Base-by-base conservation (phyloP, 23 tunicate species). In the Styela clava region DNA sequence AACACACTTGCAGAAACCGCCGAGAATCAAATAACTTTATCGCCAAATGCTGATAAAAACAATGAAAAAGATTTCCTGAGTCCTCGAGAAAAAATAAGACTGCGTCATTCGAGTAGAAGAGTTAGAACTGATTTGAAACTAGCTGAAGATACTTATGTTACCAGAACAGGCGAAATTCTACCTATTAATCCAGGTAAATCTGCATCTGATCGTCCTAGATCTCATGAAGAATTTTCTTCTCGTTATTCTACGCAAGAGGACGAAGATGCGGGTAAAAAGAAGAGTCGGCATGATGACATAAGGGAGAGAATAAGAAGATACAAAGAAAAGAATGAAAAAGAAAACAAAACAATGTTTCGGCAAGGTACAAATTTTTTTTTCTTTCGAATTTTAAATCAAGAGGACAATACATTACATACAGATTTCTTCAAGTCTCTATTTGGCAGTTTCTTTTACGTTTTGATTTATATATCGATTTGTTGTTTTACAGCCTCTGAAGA, bases 291-390 rank as follows among this genome's bases (percentile, higher is more conserved):
- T 62, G 85, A 78, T 35, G 97, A 91, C 63, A 69, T 91, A 18
- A 64, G 97, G 27, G 97, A 91, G 63, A 74, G 87, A 33, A 91
- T 91, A 12, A 61, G 85, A 33, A 80, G 87, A 18, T 91, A 91
- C 85, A 91, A 86, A 63, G 89, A 85, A 44, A 69, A 84, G 20
- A 61, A 79, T 25, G 74, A 85, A 24, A 70, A 76, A 7, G 78
- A 27, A 23, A 83, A 91, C 19, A 84, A 82, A 2, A 33, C 31
- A 19, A 1, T 52, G 73, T 35, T 85, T 67, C 22, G 31, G 0
- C 31, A 25, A 67, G 31, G 31, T 67, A 44, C 56, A 44, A 44
- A 44, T 12, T n/a, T n/a, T n/a, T 44, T 44, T 7, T 44, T 44
- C 7, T 12, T 44, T 44, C 56, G 56, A 44, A 44, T 44, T 44